Evolutionary conservation across 2,888 invertebrate genomes (phyloP), one percentile per base, ranked within the genome.

Genomic region (Ophion slaviceki): DNA sequence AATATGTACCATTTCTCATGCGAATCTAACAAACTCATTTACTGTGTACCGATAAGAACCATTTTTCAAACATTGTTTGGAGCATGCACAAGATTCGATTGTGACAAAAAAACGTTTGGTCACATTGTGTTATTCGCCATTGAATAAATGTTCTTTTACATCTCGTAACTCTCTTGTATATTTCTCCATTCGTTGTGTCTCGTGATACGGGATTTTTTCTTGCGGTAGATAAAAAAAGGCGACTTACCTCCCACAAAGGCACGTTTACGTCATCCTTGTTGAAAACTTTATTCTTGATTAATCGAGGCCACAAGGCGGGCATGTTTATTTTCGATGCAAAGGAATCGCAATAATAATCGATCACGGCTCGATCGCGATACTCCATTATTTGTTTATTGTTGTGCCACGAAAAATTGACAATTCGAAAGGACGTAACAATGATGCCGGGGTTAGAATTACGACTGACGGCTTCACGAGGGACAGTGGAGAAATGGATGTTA

Each of bases 241-340:
- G 4, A 67, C 53, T 89, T 87, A 93, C 93, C 88, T 84, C 88
- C 93, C 93, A 93, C 0, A 57, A 80, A 2, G 89, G 86, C 40
- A 93, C 87, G 70, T 93, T 93, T 7, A 91, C 90, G 57, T 93
- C 93, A 75, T 93, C 91, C 24, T 80, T 79, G 81, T 92, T 90
- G 80, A 89, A 93, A 68, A 93, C 87, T 62, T 89, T 77, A 66
- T 92, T 89, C n/a, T 91, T 88, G 3, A 93, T n/a, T 32, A 93
- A 87, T 84, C 89, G 90, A 14, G 93, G 93, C 90, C 91, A 91
- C 5, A 93, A 84, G 2, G 24, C 86, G 1, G 28, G 10, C 47
- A 93, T 88, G 64, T 93, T 83, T 70, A 90, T 89, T 80, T 70
- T 80, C 2, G 88, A 76, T 47, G 89, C 85, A 32, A 93, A 64